Base-by-base conservation (phyloP, 2,888 invertebrate species). In the Noctua janthe region DNA sequence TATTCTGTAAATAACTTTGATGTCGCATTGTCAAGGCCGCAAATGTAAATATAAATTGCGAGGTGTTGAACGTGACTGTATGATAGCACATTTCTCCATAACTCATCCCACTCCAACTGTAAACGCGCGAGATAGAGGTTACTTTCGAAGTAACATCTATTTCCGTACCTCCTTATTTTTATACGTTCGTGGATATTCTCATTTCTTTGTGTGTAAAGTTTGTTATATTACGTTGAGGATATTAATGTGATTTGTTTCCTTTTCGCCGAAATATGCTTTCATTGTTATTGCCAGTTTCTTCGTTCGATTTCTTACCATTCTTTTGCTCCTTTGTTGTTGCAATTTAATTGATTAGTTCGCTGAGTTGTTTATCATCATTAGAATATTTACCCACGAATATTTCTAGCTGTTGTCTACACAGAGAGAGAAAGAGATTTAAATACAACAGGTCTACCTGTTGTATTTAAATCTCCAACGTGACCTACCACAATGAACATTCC, bases 101-200 rank as follows among this genome's bases (percentile, higher is more conserved):
- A 87, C 62, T 84, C 83, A 80, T 89, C 90, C 81, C 87, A 80
- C 86, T 91, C 88, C 66, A 76, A 78, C 85, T 43, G 73, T 67
- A 85, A 74, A 82, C 69, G 84, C 84, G 81, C 67, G 85, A 87
- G 90, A 90, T 76, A 79, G 81, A 85, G 76, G 74, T 87, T 91
- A 89, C 88, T 91, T 89, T 88, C 83, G 80, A 81, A 86, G 90
- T 88, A 90, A 91, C 89, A 89, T 90, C 91, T 92, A 91, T 92
- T 92, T 90, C 89, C 86, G 89, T 83, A 70, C 80, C 76, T 73
- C 85, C 86, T 89, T 87, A 91, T 91, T 90, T 90, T 91, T 90
- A 88, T 92, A 85, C 84, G 76, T 85, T 77, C 72, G 83, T 87
- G 87, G 76, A 87, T 88, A 84, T 88, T 90, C 89, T 90, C 89